Percentiles rank a stretch among this genome's conserved stretches.
Conservation (phyloP, 2,113 vertebrate genomes). For the Callipepla squamata region DNA sequence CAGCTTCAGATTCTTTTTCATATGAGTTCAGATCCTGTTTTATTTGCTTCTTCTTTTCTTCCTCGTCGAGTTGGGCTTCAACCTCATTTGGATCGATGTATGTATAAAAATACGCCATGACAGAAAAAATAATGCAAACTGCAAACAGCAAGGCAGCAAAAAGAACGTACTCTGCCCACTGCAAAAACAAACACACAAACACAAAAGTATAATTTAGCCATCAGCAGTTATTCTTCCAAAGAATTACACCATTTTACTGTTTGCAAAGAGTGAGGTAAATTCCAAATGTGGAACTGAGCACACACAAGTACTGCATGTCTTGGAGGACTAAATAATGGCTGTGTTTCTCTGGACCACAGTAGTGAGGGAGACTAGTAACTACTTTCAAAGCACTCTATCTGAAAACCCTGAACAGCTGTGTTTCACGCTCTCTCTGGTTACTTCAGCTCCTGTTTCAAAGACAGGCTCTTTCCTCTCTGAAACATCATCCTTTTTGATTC, state of each 20-base stretch:
- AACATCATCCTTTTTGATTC: neutral
- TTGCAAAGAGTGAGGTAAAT: neutral
- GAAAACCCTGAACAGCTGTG: neutral
- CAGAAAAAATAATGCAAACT: conserved; percentile 89
- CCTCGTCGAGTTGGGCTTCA: conserved; percentile 83
- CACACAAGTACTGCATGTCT: neutral
- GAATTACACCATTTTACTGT: neutral
- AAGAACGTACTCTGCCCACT: conserved; percentile 94
- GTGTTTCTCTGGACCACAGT: neutral
- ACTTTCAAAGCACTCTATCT: neutral
- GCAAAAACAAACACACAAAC: neutral
- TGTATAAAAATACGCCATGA: conserved; percentile 93
- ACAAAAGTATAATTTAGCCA: neutral
- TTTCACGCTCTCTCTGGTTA: neutral
- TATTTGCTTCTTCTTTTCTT: conserved; percentile 60
- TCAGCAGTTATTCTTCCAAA: rapidly evolving
- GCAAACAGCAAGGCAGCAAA: conserved; percentile 89
- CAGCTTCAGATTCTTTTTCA: neutral
- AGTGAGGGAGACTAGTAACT: neutral
- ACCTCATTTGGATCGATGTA: conserved; percentile 87
- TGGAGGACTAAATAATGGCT: neutral
- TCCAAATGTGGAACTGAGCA: neutral
- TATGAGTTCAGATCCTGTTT: neutral
- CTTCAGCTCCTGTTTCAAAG: neutral
- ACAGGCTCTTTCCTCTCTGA: neutral